Evolutionary conservation across 2,113 vertebrate genomes (phyloP), one percentile per base, ranked within the genome.

Genomic region (Apus apus): DNA sequence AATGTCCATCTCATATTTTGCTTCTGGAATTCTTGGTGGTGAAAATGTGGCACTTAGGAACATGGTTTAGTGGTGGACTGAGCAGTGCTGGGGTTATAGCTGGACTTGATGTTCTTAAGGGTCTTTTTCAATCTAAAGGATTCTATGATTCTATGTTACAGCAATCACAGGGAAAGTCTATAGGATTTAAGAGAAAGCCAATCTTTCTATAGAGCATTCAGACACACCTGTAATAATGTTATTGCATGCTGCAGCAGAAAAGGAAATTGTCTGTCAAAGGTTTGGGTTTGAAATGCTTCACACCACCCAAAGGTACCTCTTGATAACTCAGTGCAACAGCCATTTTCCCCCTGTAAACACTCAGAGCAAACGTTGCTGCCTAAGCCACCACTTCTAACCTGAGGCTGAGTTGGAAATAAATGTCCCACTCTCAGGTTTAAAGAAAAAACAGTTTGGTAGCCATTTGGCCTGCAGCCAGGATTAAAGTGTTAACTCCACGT

Each of bases 391-490:
- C 79, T 90, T 87, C 97, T 84, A 89, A 86, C 80, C 87, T 56
- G 58, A 85, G 94, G 92, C 95, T 88, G 91, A 89, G 78, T 27
- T 77, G 88, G 81, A 92, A 94, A 88, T 57, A 92, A 96, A 77
- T 78, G 82, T 72, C 72, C 64, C 40, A 40, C 87, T 91, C 95
- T 97, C 70, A 80, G 71, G 81, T 96, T 97, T 94, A 95, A 96
- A 96, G 96, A 60, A 91, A 95, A 97, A 96, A 0, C 91, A 88
- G 85, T 88, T 94, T 96, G 89, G 96, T 96, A 96, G 92, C 88
- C 90, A 93, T 87, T 93, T 95, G 95, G 97, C 97, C 97, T 91
- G 91, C 96, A 97, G 97, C 96, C 97, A 96, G 96, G 97, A 97
- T 98, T 97, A 97, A 93, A 94, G 92, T 75, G 93, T 96, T 96